Base-by-base conservation (phyloP, 2,113 vertebrate species). In the Bos taurus region DNA sequence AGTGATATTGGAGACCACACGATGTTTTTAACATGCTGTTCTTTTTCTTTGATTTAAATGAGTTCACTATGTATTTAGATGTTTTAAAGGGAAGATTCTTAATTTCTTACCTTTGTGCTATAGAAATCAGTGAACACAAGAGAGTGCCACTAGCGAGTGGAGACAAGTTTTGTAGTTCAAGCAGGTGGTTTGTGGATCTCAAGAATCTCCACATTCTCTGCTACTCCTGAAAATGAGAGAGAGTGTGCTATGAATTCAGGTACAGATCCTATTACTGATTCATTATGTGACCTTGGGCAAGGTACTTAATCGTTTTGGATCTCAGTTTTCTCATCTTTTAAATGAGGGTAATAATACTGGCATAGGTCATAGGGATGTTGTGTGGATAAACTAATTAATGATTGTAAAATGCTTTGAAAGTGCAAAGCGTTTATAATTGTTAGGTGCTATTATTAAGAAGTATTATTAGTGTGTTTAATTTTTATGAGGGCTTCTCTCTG, bases 311-410 rank as follows among this genome's bases (percentile, higher is more conserved):
- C 67, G 33, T 83, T 36, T 89, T 85, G 74, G 52, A 98, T 98
- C 95, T 98, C 93, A 92, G 96, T 97, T 98, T 98, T 91, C 96
- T 77, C 94, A 6, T 88, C 97, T 97, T 91, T 89, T 97, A 98
- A 87, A 93, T 97, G 95, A 96, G 96, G 93, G 83, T 98, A 98
- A 98, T 98, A 97, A 95, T 89, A 88, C 96, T 97, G 3, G 83
- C 91, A 11, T 98, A n/a, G 97, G 84, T 98, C 91, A 83, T 60
- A 81, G 88, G 90, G 77, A 43, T 97, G 93, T 94, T 97, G 91
- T 98, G 97, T 96, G 97, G 91, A 78, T 98, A 94, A 98, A 98
- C 95, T 98, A 98, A 98, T 98, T 98, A 98, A 97, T 88, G 95
- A 98, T 97, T 96, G 21, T 92, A 96, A 98, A 97, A 48, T 89